Evolutionary conservation across 2,888 invertebrate species (phyloP), one percentile per base, ranked within the genome.

Genomic region (Fragum whitleyi): DNA sequence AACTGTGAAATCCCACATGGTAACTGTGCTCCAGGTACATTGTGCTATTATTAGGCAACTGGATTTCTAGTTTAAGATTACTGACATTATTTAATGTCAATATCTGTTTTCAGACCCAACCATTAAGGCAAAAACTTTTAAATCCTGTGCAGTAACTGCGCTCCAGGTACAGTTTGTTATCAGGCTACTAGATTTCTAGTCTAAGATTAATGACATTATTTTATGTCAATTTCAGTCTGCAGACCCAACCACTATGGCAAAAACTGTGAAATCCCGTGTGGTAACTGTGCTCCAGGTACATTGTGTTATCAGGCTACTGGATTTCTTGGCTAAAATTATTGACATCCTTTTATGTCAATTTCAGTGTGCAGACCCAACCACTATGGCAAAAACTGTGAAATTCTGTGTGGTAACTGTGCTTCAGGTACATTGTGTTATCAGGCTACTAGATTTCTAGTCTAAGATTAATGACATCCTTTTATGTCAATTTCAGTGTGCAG

Each of bases 51-150:
- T 57, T 78, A 81, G 72, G 59, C 53, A n/a, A 53, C 61, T 23
- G 83, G 83, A n/a, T n/a, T n/a, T n/a, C n/a, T n/a, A n/a, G n/a
- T n/a, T n/a, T n/a, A n/a, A n/a, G n/a, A n/a, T n/a, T n/a, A n/a
- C n/a, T n/a, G n/a, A n/a, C n/a, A n/a, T n/a, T n/a, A n/a, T n/a
- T n/a, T n/a, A n/a, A n/a, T 6, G 6, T 14, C 23, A n/a, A 19
- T 71, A 32, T 36, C n/a, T 78, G 81, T 59, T 2, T 82, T 79
- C 59, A 55, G 62, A 11, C 7, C 36, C 57, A 79, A 79, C 36
- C 75, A 74, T 23, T 84, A 84, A 55, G 83, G 80, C 0, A 75
- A 55, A 29, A 74, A 81, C 55, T 84, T 80, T 61, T 65, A 36
- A 51, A 47, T 23, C 23, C 69, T 69, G 7, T 84, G 83, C 42